Evolutionary conservation across 2,888 invertebrate genomes (phyloP), one percentile per base, ranked within the genome.

Genomic region (Orchesellides sinensis): DNA sequence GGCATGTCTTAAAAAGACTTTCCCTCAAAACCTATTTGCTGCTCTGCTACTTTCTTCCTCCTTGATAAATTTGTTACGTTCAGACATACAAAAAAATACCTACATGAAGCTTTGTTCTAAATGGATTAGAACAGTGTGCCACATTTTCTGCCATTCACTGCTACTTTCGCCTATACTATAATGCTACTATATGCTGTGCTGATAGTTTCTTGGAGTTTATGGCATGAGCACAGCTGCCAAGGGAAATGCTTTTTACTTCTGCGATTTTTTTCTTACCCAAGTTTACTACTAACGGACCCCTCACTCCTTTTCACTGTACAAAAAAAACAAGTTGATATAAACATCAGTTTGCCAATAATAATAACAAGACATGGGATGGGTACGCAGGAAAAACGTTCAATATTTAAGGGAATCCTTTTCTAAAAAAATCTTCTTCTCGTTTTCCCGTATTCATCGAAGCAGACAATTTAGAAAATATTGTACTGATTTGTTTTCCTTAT

Each of bases 131-230:
- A 59, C 25, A 29, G 59, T 19, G 19, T 19, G 3, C 32, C 32
- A 59, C 59, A 59, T 59, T 27, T 59, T 59, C 32, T 17, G 27
- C 59, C 21, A 63, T 40, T 59, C 59, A 27, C 59, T 27, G 14
- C 23, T 54, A 54, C 54, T 54, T 29, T 10, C 8, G 6, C 14
- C n/a, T n/a, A n/a, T n/a, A n/a, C n/a, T n/a, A n/a, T n/a, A n/a
- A n/a, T n/a, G n/a, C n/a, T 17, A 35, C 35, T 63, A 10, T 35
- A 35, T 8, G 54, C 59, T 3, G 35, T 35, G 12, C 35, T 35
- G 35, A 8, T 61, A n/a, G 19, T 73, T 73, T 21, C 63, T 52
- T 27, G 32, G 19, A 75, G 75, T 45, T 66, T 68, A 75, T 66
- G 65, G 45, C 61, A 54, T 56, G 19, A 66, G 21, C 27, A 66